Percentiles rank a stretch among this genome's conserved stretches.
These are phyloP conservation scores for Cygnus atratus DNA, from an alignment of 2,113 vertebrate species.

Conservation along the genomic window DNA sequence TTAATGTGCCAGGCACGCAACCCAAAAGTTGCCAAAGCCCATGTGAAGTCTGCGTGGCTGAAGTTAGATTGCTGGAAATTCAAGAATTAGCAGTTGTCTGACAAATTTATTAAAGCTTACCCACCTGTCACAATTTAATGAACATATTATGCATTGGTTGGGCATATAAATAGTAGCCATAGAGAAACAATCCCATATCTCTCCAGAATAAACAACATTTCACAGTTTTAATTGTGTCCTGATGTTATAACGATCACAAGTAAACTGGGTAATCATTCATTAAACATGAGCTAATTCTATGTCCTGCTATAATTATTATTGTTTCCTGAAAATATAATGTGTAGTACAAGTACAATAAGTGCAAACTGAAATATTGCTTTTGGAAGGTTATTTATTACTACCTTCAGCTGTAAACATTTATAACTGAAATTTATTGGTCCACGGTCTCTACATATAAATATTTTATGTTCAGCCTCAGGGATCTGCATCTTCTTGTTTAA, in stretches of 20 bases:
- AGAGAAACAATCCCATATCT: not conserved
- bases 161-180: not conserved
- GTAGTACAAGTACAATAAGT: conserved; percentile 66
- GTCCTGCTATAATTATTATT: conserved; percentile 72
- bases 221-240: conserved; percentile 59
- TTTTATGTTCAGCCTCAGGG: conserved; percentile 78
- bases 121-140: not conserved
- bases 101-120: not conserved
- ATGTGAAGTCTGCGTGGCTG: not conserved
- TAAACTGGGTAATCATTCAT: conserved; percentile 73
- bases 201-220: conserved; percentile 53
- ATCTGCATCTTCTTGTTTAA: conserved; percentile 72
- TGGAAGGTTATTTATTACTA: conserved; percentile 78
- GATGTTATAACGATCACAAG: conserved; percentile 61
- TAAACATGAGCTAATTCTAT: conserved; percentile 74
- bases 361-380: conserved; percentile 75
- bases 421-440: conserved; percentile 79
- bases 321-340: conserved; percentile 73
- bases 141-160: conserved; percentile 4
- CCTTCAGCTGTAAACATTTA: conserved; percentile 76
- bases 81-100: not conserved
- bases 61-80: not conserved
- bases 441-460: conserved; percentile 77
- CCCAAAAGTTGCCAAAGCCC: not conserved
- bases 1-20: not conserved